Evolutionary conservation across 2,797 vertebrate species (phyloP).

Genomic region (Valencia hispanica): DNA sequence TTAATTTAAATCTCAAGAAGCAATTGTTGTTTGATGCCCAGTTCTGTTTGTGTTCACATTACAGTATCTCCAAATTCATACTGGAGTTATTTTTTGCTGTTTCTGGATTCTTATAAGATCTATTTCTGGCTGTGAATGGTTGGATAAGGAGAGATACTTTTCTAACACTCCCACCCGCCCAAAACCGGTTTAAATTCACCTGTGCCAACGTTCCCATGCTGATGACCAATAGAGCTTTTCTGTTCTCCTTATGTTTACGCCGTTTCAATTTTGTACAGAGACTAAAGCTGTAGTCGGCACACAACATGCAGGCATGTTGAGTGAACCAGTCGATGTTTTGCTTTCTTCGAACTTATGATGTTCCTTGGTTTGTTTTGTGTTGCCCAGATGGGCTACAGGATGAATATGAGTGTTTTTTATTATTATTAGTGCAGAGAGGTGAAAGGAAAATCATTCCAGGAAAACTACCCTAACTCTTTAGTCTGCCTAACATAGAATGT

Average conservation of each 20-base stretch:
- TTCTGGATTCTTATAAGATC: constrained; percentile 24
- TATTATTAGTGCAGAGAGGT: constrained; percentile 28
- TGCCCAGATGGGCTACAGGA: constrained; percentile 34
- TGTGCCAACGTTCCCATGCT: constrained; percentile 84
- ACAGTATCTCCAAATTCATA: constrained; percentile 37
- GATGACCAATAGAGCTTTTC: constrained; percentile 60
- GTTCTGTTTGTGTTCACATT: constrained; percentile 47
- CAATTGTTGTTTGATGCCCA: constrained; percentile 17
- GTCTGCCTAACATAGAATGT: constrained; percentile 28
- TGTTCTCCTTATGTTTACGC: constrained; percentile 66
- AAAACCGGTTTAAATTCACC: constrained; percentile 50
- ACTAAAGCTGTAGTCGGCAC: constrained; percentile 65
- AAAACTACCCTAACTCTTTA: neutral
- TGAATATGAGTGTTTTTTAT: constrained; percentile 45
- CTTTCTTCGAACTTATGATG: constrained; percentile 43
- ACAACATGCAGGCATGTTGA: constrained; percentile 87
- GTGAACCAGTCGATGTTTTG: constrained; percentile 46
- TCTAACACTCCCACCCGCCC: neutral
- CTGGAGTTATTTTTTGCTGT: constrained; percentile 24
- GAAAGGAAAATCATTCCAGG: constrained; percentile 49
- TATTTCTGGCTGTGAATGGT: constrained; percentile 9
- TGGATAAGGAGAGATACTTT: constrained; percentile 26
- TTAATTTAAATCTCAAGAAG: constrained; percentile 35
- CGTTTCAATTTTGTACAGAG: constrained; percentile 65
- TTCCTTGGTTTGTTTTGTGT: constrained; percentile 29